Percentiles rank a stretch among this genome's conserved stretches.
phyloP scores from a whole-genome alignment of 2,113 vertebrate species.

The Toxotes jaculatrix region DNA sequence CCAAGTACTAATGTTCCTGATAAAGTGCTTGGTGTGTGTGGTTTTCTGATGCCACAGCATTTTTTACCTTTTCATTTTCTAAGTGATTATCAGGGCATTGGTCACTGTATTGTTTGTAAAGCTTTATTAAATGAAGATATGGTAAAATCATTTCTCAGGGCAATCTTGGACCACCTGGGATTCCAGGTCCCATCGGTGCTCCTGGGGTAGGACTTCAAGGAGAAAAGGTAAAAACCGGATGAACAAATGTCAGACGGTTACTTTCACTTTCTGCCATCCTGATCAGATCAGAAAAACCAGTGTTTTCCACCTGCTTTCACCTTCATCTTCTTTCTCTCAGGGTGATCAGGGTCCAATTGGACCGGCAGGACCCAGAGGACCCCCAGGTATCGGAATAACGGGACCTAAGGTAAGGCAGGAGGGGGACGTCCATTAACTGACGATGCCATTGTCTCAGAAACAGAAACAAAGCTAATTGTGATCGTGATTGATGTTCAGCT shows the following conservation, averaged over 20 bases:
- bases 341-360: constrained; percentile 80
- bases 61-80: not conserved
- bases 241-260: not conserved
- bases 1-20: no score
- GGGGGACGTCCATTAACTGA: not conserved
- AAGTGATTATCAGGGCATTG: not conserved
- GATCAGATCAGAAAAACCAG: not conserved
- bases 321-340: constrained; percentile 50
- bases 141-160: constrained; percentile 78
- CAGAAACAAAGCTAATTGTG: not conserved
- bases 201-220: constrained; percentile 83
- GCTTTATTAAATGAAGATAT: not conserved
- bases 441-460: not conserved
- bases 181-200: constrained; percentile 71
- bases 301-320: not conserved
- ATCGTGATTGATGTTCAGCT: constrained; percentile 30
- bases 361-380: constrained; percentile 81
- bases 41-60: not conserved
- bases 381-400: constrained; percentile 72
- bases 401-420: constrained; percentile 80
- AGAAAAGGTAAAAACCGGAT: constrained; percentile 76
- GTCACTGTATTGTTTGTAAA: not conserved
- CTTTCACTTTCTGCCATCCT: no score
- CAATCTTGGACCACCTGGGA: constrained; percentile 79
- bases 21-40: no score